Evolutionary conservation across 2,113 vertebrate species (phyloP), one percentile per base, ranked within the genome.

Genomic region (Ranitomeya imitator): DNA sequence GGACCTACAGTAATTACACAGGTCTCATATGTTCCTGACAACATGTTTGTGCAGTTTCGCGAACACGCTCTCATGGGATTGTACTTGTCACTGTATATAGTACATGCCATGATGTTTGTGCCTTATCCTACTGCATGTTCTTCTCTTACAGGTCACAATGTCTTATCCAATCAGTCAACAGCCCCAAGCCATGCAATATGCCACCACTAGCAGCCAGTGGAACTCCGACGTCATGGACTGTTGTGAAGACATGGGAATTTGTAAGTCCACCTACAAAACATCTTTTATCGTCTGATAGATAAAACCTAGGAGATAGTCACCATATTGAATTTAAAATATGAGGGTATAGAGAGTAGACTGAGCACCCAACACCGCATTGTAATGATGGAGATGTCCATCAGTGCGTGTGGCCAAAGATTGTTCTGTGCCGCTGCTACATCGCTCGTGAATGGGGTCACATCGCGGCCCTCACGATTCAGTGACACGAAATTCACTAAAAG

Each of bases 141-240:
- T 57, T 85, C 7, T 67, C 21, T 81, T 87, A 7, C 77, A 87
- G 87, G 23, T 88, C 71, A 78, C 51, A 19, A 15, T 91, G 90
- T 91, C 93, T 57, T 93, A 93, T 60, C 93, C 93, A 2, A 91
- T 94, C 89, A 92, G 89, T 89, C 90, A 77, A 1, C 93, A 94
- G 89, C 93, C 93, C 11, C 89, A 89, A 65, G 90, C 90, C 0
- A 26, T 87, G 81, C 91, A 61, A 82, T 90, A 90, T 81, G 87
- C 86, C 76, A 90, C 88, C 61, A 86, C 90, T 7, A 69, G 14
- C 60, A 79, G 76, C 61, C 91, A 92, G 71, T 94, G 93, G 93
- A 92, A 92, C 89, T 91, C 92, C 0, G 91, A 87, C 0, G 89
- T 93, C 60, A 85, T 82, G 0, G 93, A 94, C 86, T 94, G 93